Evolutionary conservation across 2,888 invertebrate species (phyloP).

Genomic region (Drosophila conformis): DNA sequence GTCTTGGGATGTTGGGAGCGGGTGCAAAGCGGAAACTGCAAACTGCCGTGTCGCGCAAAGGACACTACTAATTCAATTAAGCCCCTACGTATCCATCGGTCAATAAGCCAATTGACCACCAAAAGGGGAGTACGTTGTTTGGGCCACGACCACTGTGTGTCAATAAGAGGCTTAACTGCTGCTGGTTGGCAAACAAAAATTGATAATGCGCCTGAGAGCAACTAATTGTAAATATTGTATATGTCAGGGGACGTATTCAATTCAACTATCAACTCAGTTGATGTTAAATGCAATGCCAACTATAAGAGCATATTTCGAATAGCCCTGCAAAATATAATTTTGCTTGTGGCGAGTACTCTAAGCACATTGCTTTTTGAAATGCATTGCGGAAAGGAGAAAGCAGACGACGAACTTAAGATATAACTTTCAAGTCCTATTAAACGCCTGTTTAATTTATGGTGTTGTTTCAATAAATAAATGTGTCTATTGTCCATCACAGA

Average conservation of each 20-base stretch:
- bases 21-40: constrained; percentile 72
- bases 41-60: constrained; percentile 63
- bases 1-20: constrained; percentile 15
- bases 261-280: constrained; percentile 31
- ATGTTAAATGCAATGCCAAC: constrained; percentile 4
- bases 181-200: constrained; percentile 46
- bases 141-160: constrained; percentile 16
- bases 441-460: constrained; percentile 27
- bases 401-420: constrained; percentile 1
- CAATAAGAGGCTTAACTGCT: constrained; percentile 62
- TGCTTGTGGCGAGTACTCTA: not conserved
- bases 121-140: constrained; percentile 5
- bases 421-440: constrained; percentile 34
- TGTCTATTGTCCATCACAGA: constrained; percentile 9
- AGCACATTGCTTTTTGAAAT: constrained; percentile 25
- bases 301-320: not conserved
- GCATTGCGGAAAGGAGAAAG: constrained; percentile 2
- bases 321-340: constrained; percentile 9
- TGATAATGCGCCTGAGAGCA: constrained; percentile 52
- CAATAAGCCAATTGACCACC: constrained; percentile 6
- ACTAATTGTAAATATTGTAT: constrained; percentile 55
- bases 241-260: constrained; percentile 13
- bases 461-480: constrained; percentile 41
- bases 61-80: constrained; percentile 78
- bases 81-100: constrained; percentile 47